These are phyloP conservation scores for Phyllostomus hastatus DNA, from an alignment of 2,113 vertebrate species.

Conservation along the genomic window DNA sequence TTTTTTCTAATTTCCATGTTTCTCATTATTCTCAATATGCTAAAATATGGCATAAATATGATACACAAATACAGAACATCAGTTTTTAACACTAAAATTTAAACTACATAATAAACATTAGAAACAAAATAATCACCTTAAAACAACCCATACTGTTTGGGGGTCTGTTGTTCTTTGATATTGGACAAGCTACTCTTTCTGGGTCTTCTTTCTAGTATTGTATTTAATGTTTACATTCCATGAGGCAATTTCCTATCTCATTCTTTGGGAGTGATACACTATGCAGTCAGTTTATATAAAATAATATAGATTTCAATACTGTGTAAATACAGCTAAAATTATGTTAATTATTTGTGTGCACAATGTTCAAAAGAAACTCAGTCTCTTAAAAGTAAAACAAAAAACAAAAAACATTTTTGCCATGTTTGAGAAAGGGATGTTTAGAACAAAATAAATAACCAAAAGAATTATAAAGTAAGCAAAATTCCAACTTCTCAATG, in stretches of 20 bases:
- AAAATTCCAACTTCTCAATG: background rate
- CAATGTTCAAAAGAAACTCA: background rate
- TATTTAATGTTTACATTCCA: background rate
- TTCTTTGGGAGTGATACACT: background rate
- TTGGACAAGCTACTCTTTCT: background rate
- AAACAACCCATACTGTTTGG: background rate
- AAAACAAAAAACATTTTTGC: background rate
- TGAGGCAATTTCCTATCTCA: background rate
- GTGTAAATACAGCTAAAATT: background rate
- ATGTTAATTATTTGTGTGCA: background rate
- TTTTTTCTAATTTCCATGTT: background rate
- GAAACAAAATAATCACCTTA: background rate
- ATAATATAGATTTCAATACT: background rate
- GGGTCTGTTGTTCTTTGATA: background rate
- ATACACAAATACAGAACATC: background rate
- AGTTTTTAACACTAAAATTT: background rate
- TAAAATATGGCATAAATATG: background rate
- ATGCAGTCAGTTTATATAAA: background rate
- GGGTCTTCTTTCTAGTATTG: background rate
- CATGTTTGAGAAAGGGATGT: background rate
- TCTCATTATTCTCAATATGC: background rate
- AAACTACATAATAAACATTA: background rate
- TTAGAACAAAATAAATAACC: background rate
- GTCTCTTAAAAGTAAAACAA: background rate
- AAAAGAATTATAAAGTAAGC: background rate